Evolutionary conservation across 1,140 invertebrate species (phyloP).

Genomic region (Bombus consobrinus): DNA sequence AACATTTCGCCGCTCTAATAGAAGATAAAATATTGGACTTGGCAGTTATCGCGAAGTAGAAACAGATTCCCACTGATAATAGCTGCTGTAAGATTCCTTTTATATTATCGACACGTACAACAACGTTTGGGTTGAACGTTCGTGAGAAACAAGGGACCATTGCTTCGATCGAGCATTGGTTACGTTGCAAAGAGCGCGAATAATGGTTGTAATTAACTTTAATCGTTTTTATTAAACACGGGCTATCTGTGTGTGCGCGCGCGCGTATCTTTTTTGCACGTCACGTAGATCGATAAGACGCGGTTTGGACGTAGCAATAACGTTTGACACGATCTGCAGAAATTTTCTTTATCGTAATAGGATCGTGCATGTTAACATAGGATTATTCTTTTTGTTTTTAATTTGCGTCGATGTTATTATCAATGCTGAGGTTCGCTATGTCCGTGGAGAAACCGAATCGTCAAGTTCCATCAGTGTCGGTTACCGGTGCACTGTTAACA

Average conservation of each 20-base stretch:
- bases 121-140: no score
- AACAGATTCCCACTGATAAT: not conserved
- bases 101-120: not conserved
- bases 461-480: conserved; percentile 61
- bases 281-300: conserved; percentile 10
- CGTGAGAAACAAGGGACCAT: no score
- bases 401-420: conserved; percentile 30
- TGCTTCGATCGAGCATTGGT: no score
- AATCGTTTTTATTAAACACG: not conserved
- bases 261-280: not conserved
- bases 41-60: not conserved
- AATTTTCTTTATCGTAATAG: conserved; percentile 50
- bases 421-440: not conserved
- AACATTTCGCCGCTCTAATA: not conserved
- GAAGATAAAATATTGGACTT: not conserved
- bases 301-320: conserved; percentile 22
- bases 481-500: conserved; percentile 72
- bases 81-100: not conserved
- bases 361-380: not conserved
- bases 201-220: not conserved
- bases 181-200: not conserved
- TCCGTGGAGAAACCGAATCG: conserved; percentile 41
- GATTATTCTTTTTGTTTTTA: conserved; percentile 11
- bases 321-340: conserved; percentile 4
- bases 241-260: not conserved